phyloP scores from a whole-genome alignment of 2,113 vertebrate species.

The Urocolius indicus region DNA sequence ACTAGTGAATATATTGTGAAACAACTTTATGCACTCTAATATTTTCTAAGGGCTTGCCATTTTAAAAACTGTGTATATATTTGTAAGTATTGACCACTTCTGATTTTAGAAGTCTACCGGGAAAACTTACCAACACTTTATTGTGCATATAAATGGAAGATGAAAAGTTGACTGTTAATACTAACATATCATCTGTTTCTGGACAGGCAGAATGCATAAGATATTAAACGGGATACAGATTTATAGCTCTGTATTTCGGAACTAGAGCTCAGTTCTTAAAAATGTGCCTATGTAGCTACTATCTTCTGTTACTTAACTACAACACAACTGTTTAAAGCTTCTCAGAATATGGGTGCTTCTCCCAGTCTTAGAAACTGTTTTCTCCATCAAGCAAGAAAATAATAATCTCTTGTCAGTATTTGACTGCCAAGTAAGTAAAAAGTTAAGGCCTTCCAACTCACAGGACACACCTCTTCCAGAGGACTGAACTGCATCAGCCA shows the following conservation, averaged over 20 bases:
- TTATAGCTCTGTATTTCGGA: neutral
- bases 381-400: neutral
- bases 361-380: neutral
- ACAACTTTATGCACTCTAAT: neutral
- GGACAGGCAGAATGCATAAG: neutral
- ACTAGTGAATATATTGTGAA: neutral
- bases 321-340: neutral
- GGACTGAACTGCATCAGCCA: neutral
- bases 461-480: neutral
- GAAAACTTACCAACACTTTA: neutral
- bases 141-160: neutral
- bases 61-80: neutral
- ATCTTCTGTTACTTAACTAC: neutral
- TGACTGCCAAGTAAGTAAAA: neutral
- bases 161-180: neutral
- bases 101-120: neutral
- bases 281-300: neutral
- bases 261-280: neutral
- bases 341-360: neutral
- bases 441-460: neutral
- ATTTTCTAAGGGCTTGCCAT: neutral
- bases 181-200: neutral
- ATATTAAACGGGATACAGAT: neutral
- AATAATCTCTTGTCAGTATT: neutral
- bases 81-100: neutral